These are phyloP conservation scores for Triplophysa yarkandensis DNA, from an alignment of 2,797 vertebrate genomes.

Conservation along the genomic window DNA sequence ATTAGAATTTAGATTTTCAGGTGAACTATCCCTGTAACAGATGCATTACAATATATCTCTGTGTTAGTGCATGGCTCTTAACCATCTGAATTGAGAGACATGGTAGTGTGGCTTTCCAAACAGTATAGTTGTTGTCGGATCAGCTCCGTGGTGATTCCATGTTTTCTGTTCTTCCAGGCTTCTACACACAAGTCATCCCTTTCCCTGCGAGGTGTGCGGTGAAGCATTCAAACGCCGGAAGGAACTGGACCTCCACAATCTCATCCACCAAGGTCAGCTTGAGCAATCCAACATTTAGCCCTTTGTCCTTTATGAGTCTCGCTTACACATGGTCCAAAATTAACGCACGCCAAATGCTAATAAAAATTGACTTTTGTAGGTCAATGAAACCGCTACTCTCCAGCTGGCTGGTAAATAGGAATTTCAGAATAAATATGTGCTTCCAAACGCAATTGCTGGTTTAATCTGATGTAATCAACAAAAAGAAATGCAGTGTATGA, in stretches of 20 bases:
- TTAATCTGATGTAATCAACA: neutral
- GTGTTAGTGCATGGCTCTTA: neutral
- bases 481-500: neutral
- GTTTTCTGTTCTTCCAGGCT: slow-evolving; percentile 65
- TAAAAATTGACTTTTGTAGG: neutral
- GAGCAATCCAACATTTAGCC: slow-evolving; percentile 6
- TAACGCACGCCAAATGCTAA: neutral
- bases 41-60: neutral
- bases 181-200: slow-evolving; percentile 89
- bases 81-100: neutral
- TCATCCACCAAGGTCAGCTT: slow-evolving; percentile 81
- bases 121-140: slow-evolving; percentile 22
- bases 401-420: neutral
- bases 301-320: neutral
- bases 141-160: slow-evolving; percentile 18
- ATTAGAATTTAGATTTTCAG: too few species aligned
- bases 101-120: slow-evolving; percentile 5
- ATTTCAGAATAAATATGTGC: neutral
- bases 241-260: slow-evolving; percentile 86
- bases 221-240: slow-evolving; percentile 86
- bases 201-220: slow-evolving; percentile 84
- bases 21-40: too few species aligned
- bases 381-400: neutral
- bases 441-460: neutral
- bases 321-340: neutral